Base-by-base conservation (phyloP, 2,797 vertebrate genomes). In the Macropodus opercularis region DNA sequence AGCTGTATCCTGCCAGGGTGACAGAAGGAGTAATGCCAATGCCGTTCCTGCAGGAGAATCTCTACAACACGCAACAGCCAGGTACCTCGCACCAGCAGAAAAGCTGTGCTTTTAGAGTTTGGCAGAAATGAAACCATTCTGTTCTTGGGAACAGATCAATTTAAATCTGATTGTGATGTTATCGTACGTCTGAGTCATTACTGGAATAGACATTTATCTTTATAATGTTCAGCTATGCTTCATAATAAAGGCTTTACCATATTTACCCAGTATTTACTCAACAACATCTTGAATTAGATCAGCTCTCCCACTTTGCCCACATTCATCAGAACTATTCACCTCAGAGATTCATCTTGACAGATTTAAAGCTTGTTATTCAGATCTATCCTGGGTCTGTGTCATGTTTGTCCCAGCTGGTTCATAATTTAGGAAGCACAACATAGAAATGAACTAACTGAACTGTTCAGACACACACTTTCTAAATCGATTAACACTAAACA, bases 21-120 rank as follows among this genome's bases (percentile, higher is more conserved):
- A 17, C 60, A 0, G 91, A 89, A 67, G 82, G 77, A 3, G 83
- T 92, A 54, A 91, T 90, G 87, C 90, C 92, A 0, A 91, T 93
- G 92, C 93, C 93, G 2, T 94, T 94, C 66, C 85, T 93, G 34
- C 93, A 94, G 83, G 93, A 94, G 46, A 91, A 91, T 72, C 90
- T 94, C 10, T 93, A 93, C 77, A 89, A 87, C 0, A 69, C 80
- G 2, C 87, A 88, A 13, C 92, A 94, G 63, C 93, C 93, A 83
- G 92, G 93, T 94, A 84, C 18, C 47, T 21, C 17, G 53, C 51
- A 53, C 23, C 19, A 10, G 12, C 3, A 50, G 29, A 12, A 21
- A 14, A 35, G 31, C 18, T 15, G 8, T 34, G n/a, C n/a, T 14
- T 41, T 21, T 8, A 13, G 35, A 8, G 22, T 39, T 59, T 38